These are phyloP conservation scores for Indri indri DNA, from an alignment of 2,113 vertebrate genomes.

Conservation along the genomic window DNA sequence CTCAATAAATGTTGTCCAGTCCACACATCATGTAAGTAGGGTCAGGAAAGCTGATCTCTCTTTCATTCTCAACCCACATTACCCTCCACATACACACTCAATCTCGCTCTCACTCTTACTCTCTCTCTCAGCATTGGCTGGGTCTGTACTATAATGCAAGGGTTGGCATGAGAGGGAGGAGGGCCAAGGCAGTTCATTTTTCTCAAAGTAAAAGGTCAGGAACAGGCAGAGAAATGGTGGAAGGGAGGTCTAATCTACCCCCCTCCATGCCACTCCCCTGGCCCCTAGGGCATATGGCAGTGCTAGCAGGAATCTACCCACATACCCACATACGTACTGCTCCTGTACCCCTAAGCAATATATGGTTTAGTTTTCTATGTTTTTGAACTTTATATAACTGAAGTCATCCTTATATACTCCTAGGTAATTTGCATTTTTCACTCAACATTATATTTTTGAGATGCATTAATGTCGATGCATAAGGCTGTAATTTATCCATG, in stretches of 20 bases:
- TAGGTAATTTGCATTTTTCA: neutral
- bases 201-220: neutral
- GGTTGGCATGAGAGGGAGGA: neutral
- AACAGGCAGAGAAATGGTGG: neutral
- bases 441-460: neutral
- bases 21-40: neutral
- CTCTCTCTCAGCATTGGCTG: neutral
- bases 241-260: neutral
- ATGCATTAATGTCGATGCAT: neutral
- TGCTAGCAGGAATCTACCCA: neutral
- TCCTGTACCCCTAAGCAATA: neutral
- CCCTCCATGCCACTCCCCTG: accelerated
- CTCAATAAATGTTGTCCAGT: neutral
- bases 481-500: neutral
- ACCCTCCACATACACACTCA: neutral
- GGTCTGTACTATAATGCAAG: neutral
- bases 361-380: neutral
- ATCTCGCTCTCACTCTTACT: too few species aligned
- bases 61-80: neutral
- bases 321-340: neutral
- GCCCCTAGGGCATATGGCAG: neutral
- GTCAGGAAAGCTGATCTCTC: neutral
- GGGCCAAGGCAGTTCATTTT: neutral
- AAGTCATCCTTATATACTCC: neutral
- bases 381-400: neutral